Evolutionary conservation across 2,113 vertebrate species (phyloP).

Genomic region (Cavia aperea): DNA sequence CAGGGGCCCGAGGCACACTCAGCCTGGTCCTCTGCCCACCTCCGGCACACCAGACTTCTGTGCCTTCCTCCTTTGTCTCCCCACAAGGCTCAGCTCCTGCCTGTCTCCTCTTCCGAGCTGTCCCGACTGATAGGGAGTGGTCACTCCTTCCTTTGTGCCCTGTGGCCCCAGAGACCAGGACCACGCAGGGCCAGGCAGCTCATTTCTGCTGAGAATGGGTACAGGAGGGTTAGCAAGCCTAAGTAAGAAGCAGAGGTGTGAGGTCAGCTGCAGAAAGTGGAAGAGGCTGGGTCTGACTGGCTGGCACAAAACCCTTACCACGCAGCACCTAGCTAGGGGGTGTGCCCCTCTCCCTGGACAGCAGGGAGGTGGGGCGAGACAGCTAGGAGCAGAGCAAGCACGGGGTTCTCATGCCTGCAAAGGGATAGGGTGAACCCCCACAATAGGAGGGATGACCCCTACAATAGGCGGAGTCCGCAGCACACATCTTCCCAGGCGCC

Average conservation of each 20-base stretch:
- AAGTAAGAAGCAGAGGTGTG: background rate
- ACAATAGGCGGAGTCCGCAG: background rate
- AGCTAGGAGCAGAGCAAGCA: fast-evolving
- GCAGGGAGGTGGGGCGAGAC: fast-evolving
- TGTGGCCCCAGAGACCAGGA: background rate
- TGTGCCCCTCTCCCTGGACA: fast-evolving
- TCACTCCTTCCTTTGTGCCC: background rate
- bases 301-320: fast-evolving
- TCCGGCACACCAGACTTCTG: background rate
- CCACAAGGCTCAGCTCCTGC: fast-evolving
- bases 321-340: fast-evolving
- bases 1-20: background rate
- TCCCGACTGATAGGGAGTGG: background rate
- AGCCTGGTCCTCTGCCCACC: background rate
- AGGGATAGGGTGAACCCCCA: background rate
- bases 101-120: background rate
- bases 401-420: fast-evolving
- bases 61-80: background rate
- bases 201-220: background rate
- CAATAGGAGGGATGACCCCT: background rate
- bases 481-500: background rate
- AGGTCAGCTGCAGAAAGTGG: background rate
- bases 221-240: fast-evolving
- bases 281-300: background rate
- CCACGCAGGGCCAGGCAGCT: fast-evolving